These are phyloP conservation scores for Clangula hyemalis DNA, from an alignment of 2,797 vertebrate species.

Conservation along the genomic window DNA sequence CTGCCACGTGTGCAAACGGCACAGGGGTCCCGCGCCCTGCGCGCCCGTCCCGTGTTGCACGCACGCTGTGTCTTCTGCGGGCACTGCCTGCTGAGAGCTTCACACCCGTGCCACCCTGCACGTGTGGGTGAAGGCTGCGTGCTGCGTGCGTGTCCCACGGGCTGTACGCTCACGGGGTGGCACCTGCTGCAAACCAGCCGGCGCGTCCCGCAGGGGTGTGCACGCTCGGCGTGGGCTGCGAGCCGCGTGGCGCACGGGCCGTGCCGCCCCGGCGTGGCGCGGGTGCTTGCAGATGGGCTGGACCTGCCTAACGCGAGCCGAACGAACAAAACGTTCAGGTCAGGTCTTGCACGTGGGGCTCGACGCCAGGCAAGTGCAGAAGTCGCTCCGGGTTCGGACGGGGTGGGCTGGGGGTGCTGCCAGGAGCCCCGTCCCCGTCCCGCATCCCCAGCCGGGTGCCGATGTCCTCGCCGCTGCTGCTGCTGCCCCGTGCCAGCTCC, in stretches of 20 bases:
- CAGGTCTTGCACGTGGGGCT: slow-evolving; percentile 99
- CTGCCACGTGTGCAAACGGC: not conserved
- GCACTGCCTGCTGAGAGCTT: not conserved
- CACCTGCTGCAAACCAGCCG: accelerated
- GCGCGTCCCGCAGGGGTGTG: not conserved
- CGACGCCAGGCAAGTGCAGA: slow-evolving; percentile 87
- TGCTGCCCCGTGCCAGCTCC: not conserved
- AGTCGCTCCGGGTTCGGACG: not conserved
- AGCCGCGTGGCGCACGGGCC: not conserved
- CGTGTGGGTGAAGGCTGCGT: accelerated
- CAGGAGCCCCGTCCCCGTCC: not conserved
- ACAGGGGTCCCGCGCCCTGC: accelerated
- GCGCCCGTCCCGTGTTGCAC: not conserved
- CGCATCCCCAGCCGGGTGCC: accelerated
- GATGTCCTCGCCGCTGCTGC: not conserved
- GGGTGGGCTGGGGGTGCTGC: not conserved
- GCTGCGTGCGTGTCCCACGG: accelerated
- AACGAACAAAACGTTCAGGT: slow-evolving; percentile 99
- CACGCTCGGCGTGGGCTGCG: not conserved
- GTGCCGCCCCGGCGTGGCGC: not conserved
- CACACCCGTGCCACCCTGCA: not conserved
- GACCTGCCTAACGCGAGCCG: slow-evolving; percentile 99
- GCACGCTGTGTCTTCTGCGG: not conserved
- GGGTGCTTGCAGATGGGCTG: slow-evolving; percentile 79
- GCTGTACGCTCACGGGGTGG: accelerated